phyloP scores from a whole-genome alignment of 2,888 invertebrate species.

The Diplazon laetatorius region DNA sequence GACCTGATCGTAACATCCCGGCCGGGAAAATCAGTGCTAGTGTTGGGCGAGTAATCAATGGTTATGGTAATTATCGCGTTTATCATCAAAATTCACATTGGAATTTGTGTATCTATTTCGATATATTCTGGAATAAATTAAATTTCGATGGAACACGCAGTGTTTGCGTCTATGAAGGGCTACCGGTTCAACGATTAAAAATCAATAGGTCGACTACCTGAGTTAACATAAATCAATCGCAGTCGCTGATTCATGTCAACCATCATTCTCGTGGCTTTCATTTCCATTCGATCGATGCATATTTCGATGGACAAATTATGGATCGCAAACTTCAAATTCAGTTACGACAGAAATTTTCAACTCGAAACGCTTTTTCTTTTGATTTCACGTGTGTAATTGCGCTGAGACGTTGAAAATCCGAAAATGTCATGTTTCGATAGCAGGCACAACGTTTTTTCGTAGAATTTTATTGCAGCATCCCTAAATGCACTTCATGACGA shows the following conservation, averaged over 20 bases:
- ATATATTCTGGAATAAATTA: conserved; percentile 36
- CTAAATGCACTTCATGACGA: too few species aligned
- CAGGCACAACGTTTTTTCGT: too few species aligned
- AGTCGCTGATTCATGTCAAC: background rate
- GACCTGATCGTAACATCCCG: background rate
- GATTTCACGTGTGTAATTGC: too few species aligned
- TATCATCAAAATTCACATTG: conserved; percentile 28
- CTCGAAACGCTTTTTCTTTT: too few species aligned
- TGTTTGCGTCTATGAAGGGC: background rate
- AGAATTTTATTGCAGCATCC: too few species aligned
- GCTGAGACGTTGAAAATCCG: background rate
- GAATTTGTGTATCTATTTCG: conserved; percentile 17
- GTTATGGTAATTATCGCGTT: conserved; percentile 52
- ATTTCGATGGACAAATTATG: background rate
- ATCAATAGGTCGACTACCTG: background rate
- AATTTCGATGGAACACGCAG: background rate
- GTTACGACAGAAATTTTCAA: too few species aligned
- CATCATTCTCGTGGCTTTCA: background rate
- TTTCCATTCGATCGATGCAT: background rate
- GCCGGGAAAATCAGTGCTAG: conserved; percentile 38
- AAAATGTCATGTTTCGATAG: too few species aligned
- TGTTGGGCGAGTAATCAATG: conserved; percentile 42
- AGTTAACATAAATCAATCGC: background rate
- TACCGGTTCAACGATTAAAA: background rate
- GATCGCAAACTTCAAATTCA: background rate